Evolutionary conservation across 2,888 invertebrate genomes (phyloP).

Genomic region (Entomobrya multifasciata): DNA sequence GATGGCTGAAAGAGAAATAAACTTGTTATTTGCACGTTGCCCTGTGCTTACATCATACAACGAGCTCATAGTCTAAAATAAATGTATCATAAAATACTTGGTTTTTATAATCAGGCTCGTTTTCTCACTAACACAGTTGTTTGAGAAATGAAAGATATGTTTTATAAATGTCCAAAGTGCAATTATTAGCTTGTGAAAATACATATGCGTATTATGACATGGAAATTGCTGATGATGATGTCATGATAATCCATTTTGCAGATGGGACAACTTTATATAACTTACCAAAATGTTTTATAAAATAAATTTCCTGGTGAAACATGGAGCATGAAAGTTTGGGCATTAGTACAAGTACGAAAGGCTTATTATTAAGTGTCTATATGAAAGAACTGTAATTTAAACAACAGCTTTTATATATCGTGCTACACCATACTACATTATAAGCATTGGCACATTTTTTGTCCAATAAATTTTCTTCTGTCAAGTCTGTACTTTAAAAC

Average conservation of each 20-base stretch:
- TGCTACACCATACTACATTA: too few relatives aligned
- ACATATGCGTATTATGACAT: background rate
- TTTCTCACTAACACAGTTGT: slow-evolving; percentile 3
- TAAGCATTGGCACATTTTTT: background rate
- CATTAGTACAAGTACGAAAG: too few relatives aligned
- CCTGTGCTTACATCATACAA: background rate
- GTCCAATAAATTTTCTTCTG: background rate
- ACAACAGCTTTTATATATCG: background rate
- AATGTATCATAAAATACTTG: background rate
- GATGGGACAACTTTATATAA: background rate
- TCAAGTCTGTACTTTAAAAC: slow-evolving; percentile 34
- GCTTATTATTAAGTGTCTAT: too few relatives aligned
- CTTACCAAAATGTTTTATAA: background rate
- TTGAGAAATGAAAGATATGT: slow-evolving; percentile 39
- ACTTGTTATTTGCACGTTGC: background rate
- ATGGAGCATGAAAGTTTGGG: background rate
- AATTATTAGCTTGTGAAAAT: slow-evolving; percentile 5
- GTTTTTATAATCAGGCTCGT: background rate
- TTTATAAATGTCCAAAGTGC: background rate
- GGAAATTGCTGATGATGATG: background rate
- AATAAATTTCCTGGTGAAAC: slow-evolving; percentile 10
- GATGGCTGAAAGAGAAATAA: background rate
- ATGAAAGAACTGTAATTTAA: background rate
- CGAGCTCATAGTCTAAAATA: too few relatives aligned
- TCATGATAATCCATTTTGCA: slow-evolving; percentile 41